Evolutionary conservation across 2,888 invertebrate genomes (phyloP).

Genomic region (Sacculina carcini): DNA sequence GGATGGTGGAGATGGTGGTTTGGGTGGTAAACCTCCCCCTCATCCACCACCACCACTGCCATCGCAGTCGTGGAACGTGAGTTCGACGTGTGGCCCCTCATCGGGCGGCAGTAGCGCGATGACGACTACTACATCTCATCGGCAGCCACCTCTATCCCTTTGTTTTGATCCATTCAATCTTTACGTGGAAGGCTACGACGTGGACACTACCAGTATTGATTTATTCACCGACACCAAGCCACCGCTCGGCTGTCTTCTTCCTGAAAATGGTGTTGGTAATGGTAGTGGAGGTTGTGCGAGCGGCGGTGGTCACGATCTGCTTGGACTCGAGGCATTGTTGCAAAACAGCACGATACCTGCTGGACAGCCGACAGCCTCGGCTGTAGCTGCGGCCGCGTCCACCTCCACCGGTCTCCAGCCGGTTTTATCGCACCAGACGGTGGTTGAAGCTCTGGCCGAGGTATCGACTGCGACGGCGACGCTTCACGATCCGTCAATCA

Average conservation of each 20-base stretch:
- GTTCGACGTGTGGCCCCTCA: background rate
- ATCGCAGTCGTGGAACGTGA: background rate
- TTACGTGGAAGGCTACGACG: too few species aligned
- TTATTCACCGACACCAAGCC: slow-evolving; percentile 1
- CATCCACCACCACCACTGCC: background rate
- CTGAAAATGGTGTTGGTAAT: too few species aligned
- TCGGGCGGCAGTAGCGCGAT: background rate
- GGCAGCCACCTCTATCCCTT: background rate
- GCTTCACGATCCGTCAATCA: background rate
- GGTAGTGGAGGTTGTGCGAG: background rate
- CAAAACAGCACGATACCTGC: too few species aligned
- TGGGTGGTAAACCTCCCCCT: too few species aligned
- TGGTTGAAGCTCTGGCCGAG: background rate
- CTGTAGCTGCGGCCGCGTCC: background rate
- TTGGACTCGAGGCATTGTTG: background rate
- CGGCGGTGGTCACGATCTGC: background rate
- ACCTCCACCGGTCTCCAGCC: background rate
- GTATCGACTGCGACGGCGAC: background rate
- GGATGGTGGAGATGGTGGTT: background rate
- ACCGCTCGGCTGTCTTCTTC: too few species aligned
- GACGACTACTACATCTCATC: too few species aligned
- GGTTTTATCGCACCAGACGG: background rate
- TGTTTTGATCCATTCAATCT: background rate
- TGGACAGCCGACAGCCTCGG: too few species aligned
- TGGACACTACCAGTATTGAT: too few species aligned